Evolutionary conservation across 1,140 invertebrate genomes (phyloP).

Genomic region (Calephelis virginiensis): DNA sequence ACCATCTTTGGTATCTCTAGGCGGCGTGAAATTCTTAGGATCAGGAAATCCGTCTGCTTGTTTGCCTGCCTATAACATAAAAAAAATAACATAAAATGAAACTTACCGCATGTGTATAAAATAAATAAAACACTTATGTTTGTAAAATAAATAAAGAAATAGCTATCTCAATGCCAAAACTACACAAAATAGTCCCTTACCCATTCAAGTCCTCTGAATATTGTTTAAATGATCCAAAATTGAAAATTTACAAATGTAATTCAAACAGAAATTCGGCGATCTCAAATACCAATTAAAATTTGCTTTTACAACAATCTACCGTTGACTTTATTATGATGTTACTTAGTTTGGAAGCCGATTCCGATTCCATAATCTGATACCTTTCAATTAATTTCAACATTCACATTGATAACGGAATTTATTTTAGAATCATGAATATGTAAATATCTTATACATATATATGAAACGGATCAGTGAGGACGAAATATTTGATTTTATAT

Average conservation of each 20-base stretch:
- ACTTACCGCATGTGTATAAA: too few species aligned
- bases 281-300: conserved; percentile 14
- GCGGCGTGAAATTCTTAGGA: too few species aligned
- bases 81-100: too few species aligned
- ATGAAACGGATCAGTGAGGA: too few species aligned
- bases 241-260: conserved; percentile 10
- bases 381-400: conserved; percentile 29
- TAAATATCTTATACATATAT: background rate
- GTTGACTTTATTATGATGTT: conserved; percentile 15
- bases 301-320: conserved; percentile 12
- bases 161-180: background rate
- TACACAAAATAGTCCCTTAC: background rate
- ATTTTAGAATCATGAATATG: conserved; percentile 5
- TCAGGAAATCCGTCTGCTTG: too few species aligned
- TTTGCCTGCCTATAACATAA: too few species aligned
- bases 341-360: conserved; percentile 19
- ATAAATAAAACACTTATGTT: too few species aligned
- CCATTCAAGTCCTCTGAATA: background rate
- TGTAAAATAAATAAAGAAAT: background rate
- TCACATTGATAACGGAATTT: conserved; percentile 23
- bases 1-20: too few species aligned
- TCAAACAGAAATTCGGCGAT: conserved; percentile 13
- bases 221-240: conserved; percentile 3
- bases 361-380: conserved; percentile 29
- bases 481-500: too few species aligned